Base-by-base conservation (phyloP, 2,797 vertebrate genomes). In the Epinephelus coioides region DNA sequence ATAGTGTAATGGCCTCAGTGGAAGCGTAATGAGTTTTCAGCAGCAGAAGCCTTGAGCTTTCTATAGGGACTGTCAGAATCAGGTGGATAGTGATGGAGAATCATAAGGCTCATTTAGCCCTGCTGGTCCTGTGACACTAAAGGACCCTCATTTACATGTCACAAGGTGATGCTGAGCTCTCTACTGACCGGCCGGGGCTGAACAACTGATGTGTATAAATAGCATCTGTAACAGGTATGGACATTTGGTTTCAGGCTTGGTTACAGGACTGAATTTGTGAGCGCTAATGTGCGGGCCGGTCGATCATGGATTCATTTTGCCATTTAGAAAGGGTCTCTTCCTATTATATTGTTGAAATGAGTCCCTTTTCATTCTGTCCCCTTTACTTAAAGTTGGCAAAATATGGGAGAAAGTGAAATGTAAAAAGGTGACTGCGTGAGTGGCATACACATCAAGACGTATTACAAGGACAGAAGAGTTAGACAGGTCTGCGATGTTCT, bases 121-220 rank as follows among this genome's bases (percentile, higher is more conserved):
- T 65, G 78, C 78, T 56, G 56, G 86, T 91, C 67, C 78, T 68
- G 59, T 82, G 85, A 59, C 78, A 83, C 73, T 15, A 69, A 90
- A 85, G 54, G 87, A 75, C 59, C 81, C 76, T 92, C 73, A 93
- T 95, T 94, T 94, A 68, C 91, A 94, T 88, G 86, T 94, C 91
- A 83, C 92, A 93, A 94, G 92, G 92, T 95, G 93, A 96, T 93
- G 84, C 90, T 80, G 67, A 90, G 51, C 77, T 90, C 82, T 60
- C 81, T 79, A 89, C 90, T 91, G 88, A 94, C 77, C 84, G 80
- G 60, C 69, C 34, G 11, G 34, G 53, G 64, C 79, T 72, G 51
- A 89, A 83, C 82, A 78, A 65, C 71, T 85, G 85, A 94, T 93
- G 83, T 86, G 85, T 94, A 94, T 91, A 94, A 95, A 95, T 95